phyloP scores from a whole-genome alignment of 2,797 vertebrate genomes.

The Ataeniobius toweri region DNA sequence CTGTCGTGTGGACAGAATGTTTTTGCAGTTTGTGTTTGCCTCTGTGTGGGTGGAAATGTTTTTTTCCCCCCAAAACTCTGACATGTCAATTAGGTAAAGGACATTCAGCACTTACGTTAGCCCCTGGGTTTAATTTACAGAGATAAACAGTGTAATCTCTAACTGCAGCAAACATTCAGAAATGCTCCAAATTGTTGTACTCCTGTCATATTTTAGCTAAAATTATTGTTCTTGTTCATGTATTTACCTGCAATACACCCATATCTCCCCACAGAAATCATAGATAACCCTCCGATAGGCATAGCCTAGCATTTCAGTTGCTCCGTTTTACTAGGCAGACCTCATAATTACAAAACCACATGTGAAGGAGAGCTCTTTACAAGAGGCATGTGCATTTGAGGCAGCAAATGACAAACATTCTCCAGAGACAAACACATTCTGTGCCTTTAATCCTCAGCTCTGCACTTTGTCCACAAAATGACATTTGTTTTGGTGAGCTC shows the following conservation, averaged over 20 bases:
- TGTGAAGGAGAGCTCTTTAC: slow-evolving; percentile 21
- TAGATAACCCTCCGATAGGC: slow-evolving; percentile 19
- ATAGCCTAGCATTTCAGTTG: not conserved
- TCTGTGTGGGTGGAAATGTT: slow-evolving; percentile 34
- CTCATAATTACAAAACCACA: slow-evolving; percentile 50
- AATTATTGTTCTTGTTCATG: not conserved
- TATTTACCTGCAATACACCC: not conserved
- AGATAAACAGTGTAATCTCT: not conserved
- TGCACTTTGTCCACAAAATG: slow-evolving; percentile 24
- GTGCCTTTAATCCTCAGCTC: slow-evolving; percentile 32
- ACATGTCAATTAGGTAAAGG: not conserved
- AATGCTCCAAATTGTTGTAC: not conserved
- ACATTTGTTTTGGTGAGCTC: slow-evolving; percentile 39
- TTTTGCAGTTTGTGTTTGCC: slow-evolving; percentile 15
- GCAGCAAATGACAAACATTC: slow-evolving; percentile 47
- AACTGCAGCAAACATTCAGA: not conserved
- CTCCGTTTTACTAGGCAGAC: slow-evolving; percentile 24
- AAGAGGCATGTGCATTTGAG: slow-evolving; percentile 1
- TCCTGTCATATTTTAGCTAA: not conserved
- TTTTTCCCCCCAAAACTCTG: not conserved
- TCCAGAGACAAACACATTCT: slow-evolving; percentile 30
- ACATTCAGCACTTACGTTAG: not conserved
- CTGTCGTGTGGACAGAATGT: slow-evolving; percentile 24
- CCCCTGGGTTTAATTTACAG: slow-evolving; percentile 20
- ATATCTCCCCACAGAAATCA: slow-evolving; percentile 5